These are phyloP conservation scores for Tringa solitaria DNA, from an alignment of 2,113 vertebrate genomes.

Conservation along the genomic window DNA sequence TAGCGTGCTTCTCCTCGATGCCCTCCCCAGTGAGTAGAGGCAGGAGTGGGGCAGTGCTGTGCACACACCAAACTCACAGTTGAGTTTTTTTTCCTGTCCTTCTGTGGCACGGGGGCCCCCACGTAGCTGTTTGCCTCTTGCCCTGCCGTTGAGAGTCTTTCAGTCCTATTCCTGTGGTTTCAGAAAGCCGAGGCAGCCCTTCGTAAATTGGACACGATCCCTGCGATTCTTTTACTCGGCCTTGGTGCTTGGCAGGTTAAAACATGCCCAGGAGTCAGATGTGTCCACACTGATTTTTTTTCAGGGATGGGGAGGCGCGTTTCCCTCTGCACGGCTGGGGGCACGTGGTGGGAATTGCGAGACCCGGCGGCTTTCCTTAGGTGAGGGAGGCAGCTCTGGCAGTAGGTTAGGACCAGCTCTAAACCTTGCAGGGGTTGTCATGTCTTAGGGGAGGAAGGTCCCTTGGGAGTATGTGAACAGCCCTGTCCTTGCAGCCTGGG, in stretches of 20 bases:
- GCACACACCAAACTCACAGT: rapidly evolving
- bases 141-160: background rate
- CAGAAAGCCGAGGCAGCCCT: background rate
- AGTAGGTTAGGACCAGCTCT: background rate
- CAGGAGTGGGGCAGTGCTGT: background rate
- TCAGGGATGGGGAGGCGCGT: background rate
- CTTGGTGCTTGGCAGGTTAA: background rate
- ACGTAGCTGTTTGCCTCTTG: background rate
- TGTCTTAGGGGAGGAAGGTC: background rate
- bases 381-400: background rate
- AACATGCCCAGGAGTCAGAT: conserved; percentile 25
- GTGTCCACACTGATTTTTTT: background rate
- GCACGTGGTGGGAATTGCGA: background rate
- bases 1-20: background rate
- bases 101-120: background rate
- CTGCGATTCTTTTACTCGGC: background rate
- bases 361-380: background rate
- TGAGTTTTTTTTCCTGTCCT: background rate
- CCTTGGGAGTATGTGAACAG: background rate
- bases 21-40: background rate
- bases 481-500: background rate
- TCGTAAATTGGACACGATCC: background rate
- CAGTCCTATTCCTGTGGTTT: background rate
- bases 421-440: background rate
- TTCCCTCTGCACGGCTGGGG: background rate